Evolutionary conservation across 2,888 invertebrate genomes (phyloP).

Genomic region (Tipula lateralis): DNA sequence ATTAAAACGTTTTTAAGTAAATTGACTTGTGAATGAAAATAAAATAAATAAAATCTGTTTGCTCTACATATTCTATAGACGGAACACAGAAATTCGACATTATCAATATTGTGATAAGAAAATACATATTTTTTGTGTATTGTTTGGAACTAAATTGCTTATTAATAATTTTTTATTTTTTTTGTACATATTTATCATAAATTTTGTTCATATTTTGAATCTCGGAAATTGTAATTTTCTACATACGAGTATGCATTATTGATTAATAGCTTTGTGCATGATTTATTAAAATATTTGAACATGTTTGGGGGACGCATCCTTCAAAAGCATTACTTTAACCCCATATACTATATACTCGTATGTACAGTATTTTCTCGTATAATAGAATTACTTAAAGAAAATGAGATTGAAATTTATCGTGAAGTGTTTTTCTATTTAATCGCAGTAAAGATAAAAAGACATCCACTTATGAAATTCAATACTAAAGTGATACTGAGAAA

Average conservation of each 20-base stretch:
- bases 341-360: not conserved
- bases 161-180: not conserved
- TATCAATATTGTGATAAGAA: not conserved
- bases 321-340: not conserved
- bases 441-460: not conserved
- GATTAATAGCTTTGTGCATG: not conserved
- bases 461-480: not conserved
- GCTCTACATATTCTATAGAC: not conserved
- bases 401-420: slow-evolving; percentile 9
- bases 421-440: not conserved
- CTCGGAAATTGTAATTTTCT: not conserved
- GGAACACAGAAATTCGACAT: not conserved
- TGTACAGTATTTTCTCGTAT: not conserved
- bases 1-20: not conserved
- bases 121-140: not conserved
- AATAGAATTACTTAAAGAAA: not conserved
- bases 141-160: not conserved
- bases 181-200: not conserved
- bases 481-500: not conserved
- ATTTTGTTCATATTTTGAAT: not conserved
- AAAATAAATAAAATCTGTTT: not conserved
- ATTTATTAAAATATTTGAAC: not conserved
- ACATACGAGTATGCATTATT: not conserved
- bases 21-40: not conserved
- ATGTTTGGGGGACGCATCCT: not conserved